These are phyloP conservation scores for Rhagoletis pomonella DNA, from an alignment of 1,140 invertebrate species.

Conservation along the genomic window DNA sequence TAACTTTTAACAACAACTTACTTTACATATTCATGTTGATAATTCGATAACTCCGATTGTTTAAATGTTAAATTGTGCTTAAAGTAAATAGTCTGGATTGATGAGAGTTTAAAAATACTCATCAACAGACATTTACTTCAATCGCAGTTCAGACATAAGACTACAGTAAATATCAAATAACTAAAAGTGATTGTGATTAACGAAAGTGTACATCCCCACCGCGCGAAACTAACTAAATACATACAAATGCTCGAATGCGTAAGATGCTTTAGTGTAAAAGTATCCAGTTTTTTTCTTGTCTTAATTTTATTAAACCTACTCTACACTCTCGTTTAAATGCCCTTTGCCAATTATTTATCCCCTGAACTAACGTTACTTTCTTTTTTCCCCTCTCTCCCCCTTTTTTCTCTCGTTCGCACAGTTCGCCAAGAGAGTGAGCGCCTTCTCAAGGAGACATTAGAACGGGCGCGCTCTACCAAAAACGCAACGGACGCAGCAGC, in stretches of 20 bases:
- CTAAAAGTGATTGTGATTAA: constrained; percentile 29
- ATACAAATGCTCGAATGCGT: constrained; percentile 52
- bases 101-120: constrained; percentile 72
- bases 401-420: constrained; percentile 55
- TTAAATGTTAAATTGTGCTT: constrained; percentile 68
- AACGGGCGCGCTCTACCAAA: constrained; percentile 68
- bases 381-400: constrained; percentile 47
- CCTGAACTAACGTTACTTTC: constrained; percentile 44
- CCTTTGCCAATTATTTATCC: constrained; percentile 26
- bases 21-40: too few species aligned
- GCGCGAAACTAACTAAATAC: constrained; percentile 11
- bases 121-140: constrained; percentile 74
- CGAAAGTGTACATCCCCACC: constrained; percentile 34
- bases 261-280: constrained; percentile 32
- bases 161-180: constrained; percentile 59
- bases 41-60: too few species aligned
- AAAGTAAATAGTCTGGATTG: constrained; percentile 75
- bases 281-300: constrained; percentile 8
- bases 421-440: constrained; percentile 73
- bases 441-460: constrained; percentile 69
- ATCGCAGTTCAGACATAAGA: constrained; percentile 70
- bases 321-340: not conserved
- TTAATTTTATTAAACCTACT: constrained; percentile 27
- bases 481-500: constrained; percentile 64
- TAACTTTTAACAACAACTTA: too few species aligned